phyloP scores from a whole-genome alignment of 2,888 invertebrate species.

The Chromoteleia sp. region DNA sequence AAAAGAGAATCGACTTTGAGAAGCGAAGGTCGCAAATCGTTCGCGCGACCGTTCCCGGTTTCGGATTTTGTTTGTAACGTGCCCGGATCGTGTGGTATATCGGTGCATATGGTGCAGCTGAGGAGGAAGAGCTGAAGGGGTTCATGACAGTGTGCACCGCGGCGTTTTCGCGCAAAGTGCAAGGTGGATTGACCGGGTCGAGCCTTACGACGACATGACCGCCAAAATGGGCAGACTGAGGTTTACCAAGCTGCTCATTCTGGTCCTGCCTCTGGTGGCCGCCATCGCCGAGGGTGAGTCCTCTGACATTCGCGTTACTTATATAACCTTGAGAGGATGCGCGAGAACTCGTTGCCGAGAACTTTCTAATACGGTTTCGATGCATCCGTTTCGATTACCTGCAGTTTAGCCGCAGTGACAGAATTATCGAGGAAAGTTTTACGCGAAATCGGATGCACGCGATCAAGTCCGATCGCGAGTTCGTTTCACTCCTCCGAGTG shows the following conservation, averaged over 20 bases:
- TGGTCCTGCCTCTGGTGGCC: conserved; percentile 59
- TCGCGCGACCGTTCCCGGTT: neutral
- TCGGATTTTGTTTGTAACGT: conserved; percentile 35
- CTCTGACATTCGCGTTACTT: conserved; percentile 32
- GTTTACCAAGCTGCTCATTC: conserved; percentile 69
- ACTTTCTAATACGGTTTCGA: conserved; percentile 21
- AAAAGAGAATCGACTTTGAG: neutral
- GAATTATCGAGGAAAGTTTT: conserved; percentile 21
- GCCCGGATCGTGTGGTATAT: conserved; percentile 22
- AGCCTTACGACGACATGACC: conserved; percentile 49
- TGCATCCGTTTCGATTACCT: neutral
- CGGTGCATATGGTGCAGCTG: conserved; percentile 67
- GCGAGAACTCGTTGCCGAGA: conserved; percentile 11
- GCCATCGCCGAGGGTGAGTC: conserved; percentile 66
- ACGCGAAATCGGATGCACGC: conserved; percentile 5
- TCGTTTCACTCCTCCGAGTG: neutral
- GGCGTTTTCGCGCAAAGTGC: conserved; percentile 59
- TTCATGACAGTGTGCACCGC: conserved; percentile 67
- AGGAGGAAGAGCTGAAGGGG: conserved; percentile 42
- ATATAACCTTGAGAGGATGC: conserved; percentile 40
- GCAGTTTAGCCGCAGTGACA: neutral
- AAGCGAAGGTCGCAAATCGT: neutral
- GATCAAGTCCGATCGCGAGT: neutral
- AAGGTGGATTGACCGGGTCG: conserved; percentile 62
- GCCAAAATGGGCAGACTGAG: conserved; percentile 65